These are phyloP conservation scores for Stramonita haemastoma DNA, from an alignment of 2,888 invertebrate species.

Conservation along the genomic window DNA sequence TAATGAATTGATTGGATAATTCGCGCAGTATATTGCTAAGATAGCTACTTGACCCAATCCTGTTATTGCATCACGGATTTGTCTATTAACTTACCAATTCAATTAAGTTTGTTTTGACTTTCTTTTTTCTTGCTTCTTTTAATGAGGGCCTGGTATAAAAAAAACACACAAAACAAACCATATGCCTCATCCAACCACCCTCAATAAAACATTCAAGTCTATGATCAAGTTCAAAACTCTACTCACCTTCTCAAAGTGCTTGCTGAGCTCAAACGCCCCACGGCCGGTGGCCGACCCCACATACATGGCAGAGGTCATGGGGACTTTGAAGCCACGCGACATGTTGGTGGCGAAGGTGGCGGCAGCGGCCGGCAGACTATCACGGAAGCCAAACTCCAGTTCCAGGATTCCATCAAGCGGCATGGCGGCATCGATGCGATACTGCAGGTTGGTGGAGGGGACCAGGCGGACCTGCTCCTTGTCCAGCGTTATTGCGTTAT, in stretches of 20 bases:
- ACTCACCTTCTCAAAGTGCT: constrained; percentile 61
- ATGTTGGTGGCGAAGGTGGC: constrained; percentile 57
- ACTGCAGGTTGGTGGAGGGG: constrained; percentile 64
- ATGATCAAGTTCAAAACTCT: no score
- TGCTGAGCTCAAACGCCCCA: constrained; percentile 63
- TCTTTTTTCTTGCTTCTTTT: no score
- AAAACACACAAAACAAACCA: no score
- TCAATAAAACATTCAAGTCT: no score
- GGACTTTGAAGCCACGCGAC: constrained; percentile 48
- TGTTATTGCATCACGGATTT: no score
- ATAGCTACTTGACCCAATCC: no score
- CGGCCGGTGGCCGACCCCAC: constrained; percentile 68
- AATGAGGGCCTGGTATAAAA: no score
- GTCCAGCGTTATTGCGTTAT: constrained; percentile 47
- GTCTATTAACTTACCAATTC: no score
- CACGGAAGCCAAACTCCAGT: constrained; percentile 70
- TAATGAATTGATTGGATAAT: no score
- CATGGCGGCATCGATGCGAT: constrained; percentile 58
- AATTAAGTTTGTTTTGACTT: no score
- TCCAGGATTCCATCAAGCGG: constrained; percentile 66
- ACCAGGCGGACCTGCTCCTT: constrained; percentile 48
- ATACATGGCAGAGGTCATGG: constrained; percentile 60
- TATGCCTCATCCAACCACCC: no score
- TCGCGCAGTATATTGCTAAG: no score
- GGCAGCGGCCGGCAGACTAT: constrained; percentile 58